Percentiles rank a stretch among this genome's conserved stretches.
Evolutionary conservation across 2,888 invertebrate genomes (phyloP).

Genomic region (Steinernema carpocapsae): DNA sequence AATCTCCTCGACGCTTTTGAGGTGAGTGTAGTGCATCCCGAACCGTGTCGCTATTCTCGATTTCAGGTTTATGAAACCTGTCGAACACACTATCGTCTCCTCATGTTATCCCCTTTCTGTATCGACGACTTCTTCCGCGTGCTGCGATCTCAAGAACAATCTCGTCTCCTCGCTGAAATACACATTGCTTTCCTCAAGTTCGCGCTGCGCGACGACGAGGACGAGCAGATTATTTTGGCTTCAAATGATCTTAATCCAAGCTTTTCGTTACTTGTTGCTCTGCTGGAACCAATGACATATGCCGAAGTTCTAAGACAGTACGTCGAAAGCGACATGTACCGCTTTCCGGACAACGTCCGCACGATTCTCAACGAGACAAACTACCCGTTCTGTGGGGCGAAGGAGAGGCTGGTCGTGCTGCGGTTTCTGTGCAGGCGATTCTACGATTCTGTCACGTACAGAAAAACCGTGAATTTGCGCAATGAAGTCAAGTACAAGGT

Average conservation of each 20-base stretch:
- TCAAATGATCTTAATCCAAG: slow-evolving; percentile 94
- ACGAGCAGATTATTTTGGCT: slow-evolving; percentile 82
- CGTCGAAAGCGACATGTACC: slow-evolving; percentile 49
- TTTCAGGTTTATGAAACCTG: slow-evolving; percentile 85
- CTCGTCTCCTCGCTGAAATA: slow-evolving; percentile 84
- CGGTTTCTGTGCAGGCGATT: slow-evolving; percentile 91
- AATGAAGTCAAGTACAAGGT: slow-evolving; percentile 30
- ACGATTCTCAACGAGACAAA: slow-evolving; percentile 47
- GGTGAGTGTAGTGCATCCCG: slow-evolving; percentile 20
- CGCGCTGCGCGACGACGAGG: slow-evolving; percentile 85
- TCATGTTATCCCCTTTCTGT: slow-evolving; percentile 88
- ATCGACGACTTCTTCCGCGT: slow-evolving; percentile 97
- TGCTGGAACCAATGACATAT: slow-evolving; percentile 94
- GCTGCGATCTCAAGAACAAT: slow-evolving; percentile 83
- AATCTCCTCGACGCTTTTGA: slow-evolving; percentile 50
- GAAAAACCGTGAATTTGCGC: slow-evolving; percentile 70
- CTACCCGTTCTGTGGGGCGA: slow-evolving; percentile 85
- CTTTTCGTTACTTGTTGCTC: slow-evolving; percentile 87
- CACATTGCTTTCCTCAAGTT: slow-evolving; percentile 92
- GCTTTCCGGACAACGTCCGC: slow-evolving; percentile 49
- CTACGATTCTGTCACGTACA: slow-evolving; percentile 86
- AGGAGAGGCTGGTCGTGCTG: slow-evolving; percentile 76
- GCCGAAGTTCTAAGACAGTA: slow-evolving; percentile 76
- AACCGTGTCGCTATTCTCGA: background rate
- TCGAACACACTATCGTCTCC: slow-evolving; percentile 83